Conservation (phyloP, 37 sponge, comb jelly and placozoan species). For the Trichoplax adhaerens region DNA sequence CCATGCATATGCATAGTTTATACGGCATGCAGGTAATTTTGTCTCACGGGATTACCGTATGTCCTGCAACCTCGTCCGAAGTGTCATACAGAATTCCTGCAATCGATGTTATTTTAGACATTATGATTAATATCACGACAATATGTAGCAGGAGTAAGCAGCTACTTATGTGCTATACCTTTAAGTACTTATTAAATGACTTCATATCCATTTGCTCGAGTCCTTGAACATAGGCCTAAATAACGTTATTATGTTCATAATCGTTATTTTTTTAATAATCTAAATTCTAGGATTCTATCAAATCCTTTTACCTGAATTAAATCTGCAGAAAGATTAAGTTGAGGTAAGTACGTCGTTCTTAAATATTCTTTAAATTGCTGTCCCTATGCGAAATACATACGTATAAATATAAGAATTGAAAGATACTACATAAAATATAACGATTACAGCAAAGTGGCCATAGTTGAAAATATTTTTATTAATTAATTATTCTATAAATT, state of each 20-base stretch:
- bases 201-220: slow-evolving; percentile 11
- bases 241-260: not conserved
- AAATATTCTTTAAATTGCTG: slow-evolving; percentile 22
- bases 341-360: slow-evolving; percentile 28
- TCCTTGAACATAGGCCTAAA: slow-evolving; percentile 12
- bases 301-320: slow-evolving; percentile 21
- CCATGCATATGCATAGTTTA: too few species aligned
- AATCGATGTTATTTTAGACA: too few species aligned
- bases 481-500: not conserved
- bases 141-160: too few species aligned
- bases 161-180: slow-evolving; percentile 1
- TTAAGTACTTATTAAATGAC: slow-evolving; percentile 17
- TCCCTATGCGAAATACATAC: slow-evolving; percentile 18
- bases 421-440: not conserved
- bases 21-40: too few species aligned
- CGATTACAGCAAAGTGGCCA: not conserved
- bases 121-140: too few species aligned
- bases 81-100: too few species aligned
- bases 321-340: slow-evolving; percentile 22
- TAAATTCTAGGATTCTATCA: not conserved
- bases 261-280: not conserved
- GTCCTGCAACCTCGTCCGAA: too few species aligned
- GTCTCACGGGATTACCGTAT: too few species aligned
- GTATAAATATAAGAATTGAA: not conserved
- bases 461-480: too few species aligned